Percentiles rank a stretch among this genome's conserved stretches.
Conservation (phyloP, 2,113 vertebrate species). For the Podarcis raffonei region DNA sequence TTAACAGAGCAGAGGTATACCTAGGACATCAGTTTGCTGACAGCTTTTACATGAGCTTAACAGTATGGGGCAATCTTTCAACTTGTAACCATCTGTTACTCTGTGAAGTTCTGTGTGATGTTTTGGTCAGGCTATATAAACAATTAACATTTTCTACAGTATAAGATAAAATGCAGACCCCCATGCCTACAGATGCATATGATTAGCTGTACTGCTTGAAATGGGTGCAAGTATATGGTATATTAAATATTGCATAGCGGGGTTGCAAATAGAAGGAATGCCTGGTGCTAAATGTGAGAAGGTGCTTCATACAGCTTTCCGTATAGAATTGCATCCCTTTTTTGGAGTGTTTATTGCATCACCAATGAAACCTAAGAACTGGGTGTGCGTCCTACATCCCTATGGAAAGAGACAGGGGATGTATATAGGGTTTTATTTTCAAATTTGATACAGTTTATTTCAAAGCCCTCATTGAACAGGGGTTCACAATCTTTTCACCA, state of each 20-base stretch:
- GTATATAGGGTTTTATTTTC: no score
- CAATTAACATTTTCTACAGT: background rate
- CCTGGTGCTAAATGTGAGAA: background rate
- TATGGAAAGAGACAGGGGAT: no score
- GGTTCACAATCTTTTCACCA: no score
- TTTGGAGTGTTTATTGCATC: no score
- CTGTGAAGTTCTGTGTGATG: conserved; percentile 10
- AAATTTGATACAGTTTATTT: no score
- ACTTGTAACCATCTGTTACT: background rate
- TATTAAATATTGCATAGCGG: background rate
- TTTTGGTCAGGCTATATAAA: conserved; percentile 8
- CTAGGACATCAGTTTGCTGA: background rate
- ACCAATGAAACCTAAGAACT: no score
- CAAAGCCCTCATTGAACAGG: no score
- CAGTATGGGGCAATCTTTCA: conserved; percentile 1
- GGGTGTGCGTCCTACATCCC: no score
- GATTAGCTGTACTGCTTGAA: background rate
- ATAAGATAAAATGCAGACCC: background rate
- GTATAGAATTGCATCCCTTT: no score
- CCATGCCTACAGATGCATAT: background rate
- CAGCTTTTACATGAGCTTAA: background rate
- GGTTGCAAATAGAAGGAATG: background rate
- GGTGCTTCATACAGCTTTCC: no score
- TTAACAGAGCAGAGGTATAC: background rate
- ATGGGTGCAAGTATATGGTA: background rate